phyloP scores from a whole-genome alignment of 2,888 invertebrate species.

The Sialis lutaria region DNA sequence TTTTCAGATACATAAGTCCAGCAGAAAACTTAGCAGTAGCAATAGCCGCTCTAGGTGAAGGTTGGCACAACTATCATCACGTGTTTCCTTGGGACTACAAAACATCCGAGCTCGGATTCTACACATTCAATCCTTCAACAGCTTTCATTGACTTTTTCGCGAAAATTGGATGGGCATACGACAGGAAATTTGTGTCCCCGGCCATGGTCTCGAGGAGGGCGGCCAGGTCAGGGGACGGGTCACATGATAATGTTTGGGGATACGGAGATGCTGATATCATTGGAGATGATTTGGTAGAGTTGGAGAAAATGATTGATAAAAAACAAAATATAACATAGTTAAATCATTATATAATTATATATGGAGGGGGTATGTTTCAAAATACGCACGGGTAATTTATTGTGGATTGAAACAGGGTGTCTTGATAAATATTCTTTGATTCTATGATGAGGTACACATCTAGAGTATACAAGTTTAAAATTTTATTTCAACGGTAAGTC shows the following conservation, averaged over 20 bases:
- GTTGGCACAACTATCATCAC: constrained; percentile 75
- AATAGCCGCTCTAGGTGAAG: constrained; percentile 61
- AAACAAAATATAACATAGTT: too few species aligned
- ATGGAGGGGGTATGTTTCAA: too few species aligned
- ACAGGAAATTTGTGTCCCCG: constrained; percentile 44
- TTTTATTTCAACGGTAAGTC: too few species aligned
- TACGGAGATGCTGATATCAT: constrained; percentile 40
- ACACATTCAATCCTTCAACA: constrained; percentile 55
- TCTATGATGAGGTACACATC: too few species aligned
- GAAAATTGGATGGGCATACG: constrained; percentile 65
- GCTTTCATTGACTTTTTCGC: constrained; percentile 66
- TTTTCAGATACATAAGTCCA: constrained; percentile 41
- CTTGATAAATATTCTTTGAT: too few species aligned
- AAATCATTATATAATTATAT: too few species aligned
- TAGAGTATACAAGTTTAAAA: too few species aligned
- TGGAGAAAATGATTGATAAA: constrained; percentile 32
- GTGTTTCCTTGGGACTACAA: constrained; percentile 45
- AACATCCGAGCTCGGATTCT: constrained; percentile 37
- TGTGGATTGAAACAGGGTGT: too few species aligned
- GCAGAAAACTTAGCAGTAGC: constrained; percentile 56
- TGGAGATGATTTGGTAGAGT: constrained; percentile 33
- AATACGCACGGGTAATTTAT: too few species aligned
- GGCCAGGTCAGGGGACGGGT: constrained; percentile 40
- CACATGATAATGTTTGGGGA: constrained; percentile 37
- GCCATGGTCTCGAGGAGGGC: constrained; percentile 38